Base-by-base conservation (phyloP, 2,888 invertebrate species). In the Nysson spinosus region DNA sequence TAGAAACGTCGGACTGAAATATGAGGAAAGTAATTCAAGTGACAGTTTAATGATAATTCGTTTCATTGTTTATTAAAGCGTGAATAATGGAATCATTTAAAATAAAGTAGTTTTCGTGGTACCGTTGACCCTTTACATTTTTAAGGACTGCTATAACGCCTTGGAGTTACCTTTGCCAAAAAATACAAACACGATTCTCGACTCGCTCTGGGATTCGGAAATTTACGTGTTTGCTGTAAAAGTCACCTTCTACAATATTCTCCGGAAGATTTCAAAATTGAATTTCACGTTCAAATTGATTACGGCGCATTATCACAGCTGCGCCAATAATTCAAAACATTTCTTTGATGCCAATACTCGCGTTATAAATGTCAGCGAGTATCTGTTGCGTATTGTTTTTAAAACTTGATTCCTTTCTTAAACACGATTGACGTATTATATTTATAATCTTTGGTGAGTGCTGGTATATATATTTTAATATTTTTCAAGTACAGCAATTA, bases 221-320 rank as follows among this genome's bases (percentile, higher is more conserved):
- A 39, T 6, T 44, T 1, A 30, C 43, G 11, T 14, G 52, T 37
- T 39, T 28, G 37, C 44, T n/a, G n/a, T 35, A 35, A 44, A 66
- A 50, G 44, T 67, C 42, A 46, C n/a, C n/a, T 22, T 24, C 14
- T n/a, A 22, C 22, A 19, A 5, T 19, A 11, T 5, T 22, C 24
- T n/a, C n/a, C n/a, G n/a, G 11, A 67, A 2, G 16, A 32, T 32
- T 42, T 26, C 16, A 22, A 24, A 24, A 24, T 50, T 47, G 47
- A 32, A 32, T 46, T 28, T 43, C 20, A n/a, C n/a, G n/a, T n/a
- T n/a, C n/a, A n/a, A n/a, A n/a, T n/a, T n/a, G n/a, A n/a, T n/a
- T n/a, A n/a, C n/a, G n/a, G n/a, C n/a, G n/a, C 24, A 6, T 6
- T 24, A 24, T 24, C 24, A 6, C 6, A 4, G 24, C 24, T 24